Percentiles rank a stretch among this genome's conserved stretches.
Evolutionary conservation across 2,888 invertebrate species (phyloP).

Genomic region (Habroteleia sp.): DNA sequence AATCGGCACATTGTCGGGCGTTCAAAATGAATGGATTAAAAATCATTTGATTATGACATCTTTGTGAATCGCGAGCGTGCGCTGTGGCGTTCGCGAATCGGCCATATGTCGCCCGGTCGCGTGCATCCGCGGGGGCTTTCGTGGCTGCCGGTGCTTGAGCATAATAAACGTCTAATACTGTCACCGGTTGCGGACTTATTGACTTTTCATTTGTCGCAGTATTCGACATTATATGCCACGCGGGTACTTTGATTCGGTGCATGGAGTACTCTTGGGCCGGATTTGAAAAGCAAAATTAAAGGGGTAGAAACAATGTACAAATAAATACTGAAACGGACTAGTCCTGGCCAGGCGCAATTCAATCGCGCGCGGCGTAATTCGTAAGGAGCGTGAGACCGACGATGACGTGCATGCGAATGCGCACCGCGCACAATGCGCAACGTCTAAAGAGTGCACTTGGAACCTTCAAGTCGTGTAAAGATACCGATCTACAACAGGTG

Average conservation of each 20-base stretch:
- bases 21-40: background rate
- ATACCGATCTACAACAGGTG: conserved; percentile 58
- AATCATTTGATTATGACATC: conserved; percentile 42
- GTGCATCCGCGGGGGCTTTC: conserved; percentile 78
- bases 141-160: conserved; percentile 73
- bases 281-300: conserved; percentile 17
- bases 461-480: conserved; percentile 43
- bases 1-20: conserved; percentile 32
- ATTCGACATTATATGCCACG: conserved; percentile 41
- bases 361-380: conserved; percentile 14
- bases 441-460: conserved; percentile 39
- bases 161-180: conserved; percentile 80
- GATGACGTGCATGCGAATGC: conserved; percentile 34
- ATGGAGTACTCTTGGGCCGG: conserved; percentile 17
- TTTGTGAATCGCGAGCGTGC: conserved; percentile 30
- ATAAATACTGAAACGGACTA: conserved; percentile 53
- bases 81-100: conserved; percentile 44
- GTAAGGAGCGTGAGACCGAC: conserved; percentile 58
- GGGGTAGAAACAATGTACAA: conserved; percentile 51
- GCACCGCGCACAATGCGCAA: conserved; percentile 43
- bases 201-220: conserved; percentile 73
- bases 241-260: conserved; percentile 52
- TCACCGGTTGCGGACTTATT: conserved; percentile 76
- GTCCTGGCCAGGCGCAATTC: conserved; percentile 8
- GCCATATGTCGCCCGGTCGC: conserved; percentile 77